Evolutionary conservation across 30 jellyfish, hydroid and myxozoan species (phyloP).

Genomic region (Turritopsis dohrnii): DNA sequence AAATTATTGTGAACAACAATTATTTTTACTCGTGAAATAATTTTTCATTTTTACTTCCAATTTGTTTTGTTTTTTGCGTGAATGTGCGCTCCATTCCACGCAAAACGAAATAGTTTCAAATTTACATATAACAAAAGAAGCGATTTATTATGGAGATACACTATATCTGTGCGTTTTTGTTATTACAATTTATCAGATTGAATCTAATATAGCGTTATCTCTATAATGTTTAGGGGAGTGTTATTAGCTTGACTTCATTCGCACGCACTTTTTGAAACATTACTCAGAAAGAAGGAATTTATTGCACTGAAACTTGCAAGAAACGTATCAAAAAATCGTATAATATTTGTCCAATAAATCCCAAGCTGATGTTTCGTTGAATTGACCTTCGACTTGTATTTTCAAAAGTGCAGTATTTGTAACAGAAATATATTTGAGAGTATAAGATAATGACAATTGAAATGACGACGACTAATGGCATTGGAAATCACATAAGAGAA

Average conservation of each 20-base stretch:
- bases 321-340: not conserved
- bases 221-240: not conserved
- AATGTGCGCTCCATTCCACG: not conserved
- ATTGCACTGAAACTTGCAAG: not conserved
- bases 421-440: not conserved
- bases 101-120: not conserved
- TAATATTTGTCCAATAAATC: not conserved
- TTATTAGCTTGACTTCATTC: not conserved
- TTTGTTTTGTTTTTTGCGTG: not conserved
- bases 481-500: not conserved
- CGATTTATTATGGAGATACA: not conserved
- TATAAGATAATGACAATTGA: constrained; percentile 4
- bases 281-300: constrained; percentile 13
- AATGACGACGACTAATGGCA: not conserved
- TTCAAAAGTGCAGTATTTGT: not conserved
- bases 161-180: not conserved
- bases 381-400: not conserved
- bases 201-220: not conserved
- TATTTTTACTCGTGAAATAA: too few relatives aligned
- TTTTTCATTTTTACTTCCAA: not conserved
- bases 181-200: not conserved
- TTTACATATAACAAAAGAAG: not conserved
- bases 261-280: constrained; percentile 17
- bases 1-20: too few relatives aligned
- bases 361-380: not conserved